phyloP scores from a whole-genome alignment of 1,140 invertebrate species.

The Euwallacea similis region DNA sequence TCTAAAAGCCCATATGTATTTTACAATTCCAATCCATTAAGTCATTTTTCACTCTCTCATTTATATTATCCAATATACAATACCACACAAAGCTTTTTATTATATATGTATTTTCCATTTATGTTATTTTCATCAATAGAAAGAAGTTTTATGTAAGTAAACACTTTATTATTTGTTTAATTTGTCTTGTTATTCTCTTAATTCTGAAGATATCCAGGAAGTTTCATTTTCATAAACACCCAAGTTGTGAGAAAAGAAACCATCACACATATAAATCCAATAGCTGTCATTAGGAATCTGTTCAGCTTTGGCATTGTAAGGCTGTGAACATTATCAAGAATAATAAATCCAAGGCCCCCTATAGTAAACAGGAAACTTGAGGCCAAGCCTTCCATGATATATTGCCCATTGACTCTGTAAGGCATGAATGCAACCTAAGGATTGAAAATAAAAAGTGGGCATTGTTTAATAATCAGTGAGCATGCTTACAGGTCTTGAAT shows the following conservation, averaged over 20 bases:
- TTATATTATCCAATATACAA: too few relatives aligned
- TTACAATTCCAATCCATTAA: too few relatives aligned
- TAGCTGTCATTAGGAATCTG: conserved; percentile 84
- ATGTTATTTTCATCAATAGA: too few relatives aligned
- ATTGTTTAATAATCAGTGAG: conserved; percentile 7
- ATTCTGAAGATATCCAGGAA: conserved; percentile 76
- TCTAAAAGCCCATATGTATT: too few relatives aligned
- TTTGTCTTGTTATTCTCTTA: conserved; percentile 35
- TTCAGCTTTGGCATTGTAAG: conserved; percentile 91
- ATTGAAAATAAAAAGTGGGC: neutral
- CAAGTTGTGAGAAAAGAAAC: conserved; percentile 96
- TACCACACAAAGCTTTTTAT: too few relatives aligned
- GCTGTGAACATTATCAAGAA: conserved; percentile 92
- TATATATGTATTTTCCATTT: too few relatives aligned
- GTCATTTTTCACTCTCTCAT: too few relatives aligned
- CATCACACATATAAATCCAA: conserved; percentile 91
- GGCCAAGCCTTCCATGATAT: conserved; percentile 98
- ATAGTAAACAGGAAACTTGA: conserved; percentile 96
- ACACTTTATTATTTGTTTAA: too few relatives aligned
- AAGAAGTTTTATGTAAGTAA: too few relatives aligned
- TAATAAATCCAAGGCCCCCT: conserved; percentile 94
- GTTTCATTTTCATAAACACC: conserved; percentile 99
- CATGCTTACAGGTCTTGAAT: conserved; percentile 80
- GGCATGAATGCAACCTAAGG: conserved; percentile 94
- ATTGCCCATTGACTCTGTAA: conserved; percentile 96